A percentile compares a stretch with the other conserved stretches of the same genome.
These are phyloP conservation scores for Drosophila bocqueti DNA, from an alignment of 1,140 invertebrate species.

Conservation along the genomic window DNA sequence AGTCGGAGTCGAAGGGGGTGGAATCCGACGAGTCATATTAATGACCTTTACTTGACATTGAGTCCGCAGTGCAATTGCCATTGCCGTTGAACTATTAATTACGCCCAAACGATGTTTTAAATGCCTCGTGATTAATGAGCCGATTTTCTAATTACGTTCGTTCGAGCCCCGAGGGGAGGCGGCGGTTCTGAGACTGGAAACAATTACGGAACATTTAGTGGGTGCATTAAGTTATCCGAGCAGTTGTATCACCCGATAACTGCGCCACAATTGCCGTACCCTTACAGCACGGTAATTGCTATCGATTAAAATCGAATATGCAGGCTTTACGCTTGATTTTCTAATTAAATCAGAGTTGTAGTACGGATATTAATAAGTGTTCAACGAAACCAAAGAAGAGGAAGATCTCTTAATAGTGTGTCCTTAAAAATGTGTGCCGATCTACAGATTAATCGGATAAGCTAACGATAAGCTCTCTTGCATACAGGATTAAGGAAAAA, in stretches of 20 bases:
- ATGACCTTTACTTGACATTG: slow-evolving; percentile 75
- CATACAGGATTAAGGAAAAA: no score
- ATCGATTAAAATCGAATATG: not conserved
- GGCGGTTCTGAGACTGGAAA: not conserved
- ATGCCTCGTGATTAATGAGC: slow-evolving; percentile 67
- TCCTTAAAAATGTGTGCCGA: no score
- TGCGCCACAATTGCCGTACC: not conserved
- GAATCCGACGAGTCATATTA: slow-evolving; percentile 43
- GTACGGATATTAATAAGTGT: not conserved
- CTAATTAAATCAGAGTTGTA: not conserved
- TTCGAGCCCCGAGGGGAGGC: not conserved
- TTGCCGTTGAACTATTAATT: slow-evolving; percentile 67
- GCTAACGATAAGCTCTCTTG: not conserved
- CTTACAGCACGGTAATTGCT: not conserved
- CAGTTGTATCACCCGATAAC: not conserved
- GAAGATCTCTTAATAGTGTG: not conserved
- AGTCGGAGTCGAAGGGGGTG: not conserved
- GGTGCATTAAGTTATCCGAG: slow-evolving; percentile 23
- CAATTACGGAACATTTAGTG: slow-evolving; percentile 32
- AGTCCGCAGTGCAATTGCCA: slow-evolving; percentile 43
- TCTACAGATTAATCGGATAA: not conserved
- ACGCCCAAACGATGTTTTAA: slow-evolving; percentile 71
- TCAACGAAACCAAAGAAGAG: not conserved
- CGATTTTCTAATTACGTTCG: slow-evolving; percentile 71
- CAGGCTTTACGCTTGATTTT: not conserved